Percentiles rank a stretch among this genome's conserved stretches.
These are phyloP conservation scores for Tribolium castaneum DNA, from an alignment of 1,140 invertebrate species.

Conservation along the genomic window DNA sequence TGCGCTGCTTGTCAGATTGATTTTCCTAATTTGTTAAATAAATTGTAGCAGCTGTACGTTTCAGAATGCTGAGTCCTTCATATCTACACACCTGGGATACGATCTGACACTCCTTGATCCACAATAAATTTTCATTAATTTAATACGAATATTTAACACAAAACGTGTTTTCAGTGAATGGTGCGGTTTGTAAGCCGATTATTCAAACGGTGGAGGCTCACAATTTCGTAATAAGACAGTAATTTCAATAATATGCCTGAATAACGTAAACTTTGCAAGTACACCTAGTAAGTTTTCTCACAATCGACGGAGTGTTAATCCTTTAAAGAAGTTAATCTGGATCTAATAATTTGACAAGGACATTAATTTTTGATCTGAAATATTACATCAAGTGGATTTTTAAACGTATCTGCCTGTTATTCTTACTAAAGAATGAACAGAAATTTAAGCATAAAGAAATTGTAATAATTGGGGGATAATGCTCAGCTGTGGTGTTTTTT, in stretches of 20 bases:
- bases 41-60: conserved; percentile 55
- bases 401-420: no score
- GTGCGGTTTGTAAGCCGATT: neutral
- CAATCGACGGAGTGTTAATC: no score
- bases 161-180: neutral
- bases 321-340: no score
- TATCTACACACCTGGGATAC: conserved; percentile 36
- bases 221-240: neutral
- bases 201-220: neutral
- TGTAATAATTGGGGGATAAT: no score
- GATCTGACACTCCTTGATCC: conserved; percentile 13
- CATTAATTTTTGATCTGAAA: no score
- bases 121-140: conserved; percentile 15
- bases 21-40: conserved; percentile 57
- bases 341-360: no score
- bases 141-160: neutral
- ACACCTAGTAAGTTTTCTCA: no score
- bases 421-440: no score
- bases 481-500: neutral
- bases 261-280: no score
- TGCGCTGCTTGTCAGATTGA: conserved; percentile 50
- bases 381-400: no score
- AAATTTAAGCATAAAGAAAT: no score
- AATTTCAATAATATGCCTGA: no score
- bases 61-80: conserved; percentile 37